Conservation (phyloP, 2,113 vertebrate species). For the Entelurus aequoreus region DNA sequence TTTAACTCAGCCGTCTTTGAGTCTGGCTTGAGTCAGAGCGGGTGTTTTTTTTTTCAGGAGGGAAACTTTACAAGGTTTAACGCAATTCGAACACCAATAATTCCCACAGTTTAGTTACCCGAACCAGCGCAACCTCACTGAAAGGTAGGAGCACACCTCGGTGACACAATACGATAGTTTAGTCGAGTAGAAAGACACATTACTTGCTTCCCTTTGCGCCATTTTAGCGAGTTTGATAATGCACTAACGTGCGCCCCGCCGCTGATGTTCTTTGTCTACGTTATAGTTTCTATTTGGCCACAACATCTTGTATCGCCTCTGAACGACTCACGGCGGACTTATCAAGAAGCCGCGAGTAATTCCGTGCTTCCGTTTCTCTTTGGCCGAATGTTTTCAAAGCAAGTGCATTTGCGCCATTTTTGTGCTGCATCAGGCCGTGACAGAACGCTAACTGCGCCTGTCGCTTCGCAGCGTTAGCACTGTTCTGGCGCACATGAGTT, state of each 20-base stretch:
- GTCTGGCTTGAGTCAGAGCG: slow-evolving; percentile 67
- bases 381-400: slow-evolving; percentile 37
- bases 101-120: slow-evolving; percentile 50
- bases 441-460: slow-evolving; percentile 59
- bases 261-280: slow-evolving; percentile 70
- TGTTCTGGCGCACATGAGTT: slow-evolving; percentile 67
- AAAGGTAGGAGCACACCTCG: slow-evolving; percentile 57
- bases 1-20: slow-evolving; percentile 28
- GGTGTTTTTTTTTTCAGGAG: slow-evolving; percentile 73
- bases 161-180: not conserved
- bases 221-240: slow-evolving; percentile 46
- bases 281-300: not conserved
- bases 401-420: slow-evolving; percentile 64
- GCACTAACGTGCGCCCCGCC: slow-evolving; percentile 3
- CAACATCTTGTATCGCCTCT: not conserved
- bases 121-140: slow-evolving; percentile 53
- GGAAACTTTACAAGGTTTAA: slow-evolving; percentile 78
- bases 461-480: slow-evolving; percentile 21
- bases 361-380: slow-evolving; percentile 1
- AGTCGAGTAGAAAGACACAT: slow-evolving; percentile 37
- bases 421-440: slow-evolving; percentile 65
- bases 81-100: slow-evolving; percentile 66
- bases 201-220: slow-evolving; percentile 61
- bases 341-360: not conserved
- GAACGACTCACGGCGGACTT: not conserved